Evolutionary conservation across 2,888 invertebrate genomes (phyloP).

Genomic region (Panorpa germanica): DNA sequence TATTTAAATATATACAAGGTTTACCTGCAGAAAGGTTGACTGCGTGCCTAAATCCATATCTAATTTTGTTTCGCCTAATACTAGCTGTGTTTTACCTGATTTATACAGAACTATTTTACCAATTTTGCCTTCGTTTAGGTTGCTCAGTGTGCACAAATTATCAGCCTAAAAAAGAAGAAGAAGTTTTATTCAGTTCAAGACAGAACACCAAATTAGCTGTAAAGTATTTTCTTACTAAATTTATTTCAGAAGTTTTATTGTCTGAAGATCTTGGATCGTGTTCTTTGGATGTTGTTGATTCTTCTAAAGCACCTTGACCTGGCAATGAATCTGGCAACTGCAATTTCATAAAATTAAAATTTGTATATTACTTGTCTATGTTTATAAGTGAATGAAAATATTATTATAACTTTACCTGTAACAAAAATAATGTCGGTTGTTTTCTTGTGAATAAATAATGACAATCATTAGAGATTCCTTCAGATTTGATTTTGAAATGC

Average conservation of each 20-base stretch:
- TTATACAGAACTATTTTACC: slow-evolving; percentile 35
- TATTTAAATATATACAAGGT: background rate
- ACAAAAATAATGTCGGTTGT: slow-evolving; percentile 20
- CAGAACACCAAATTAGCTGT: background rate
- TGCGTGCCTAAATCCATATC: slow-evolving; percentile 37
- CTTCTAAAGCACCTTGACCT: slow-evolving; percentile 15
- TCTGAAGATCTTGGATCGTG: slow-evolving; percentile 6
- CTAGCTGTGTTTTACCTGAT: slow-evolving; percentile 34
- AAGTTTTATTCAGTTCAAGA: slow-evolving; percentile 4
- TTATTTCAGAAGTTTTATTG: slow-evolving; percentile 6
- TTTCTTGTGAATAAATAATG: slow-evolving; percentile 17
- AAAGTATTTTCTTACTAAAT: background rate
- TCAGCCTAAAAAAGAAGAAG: slow-evolving; percentile 18
- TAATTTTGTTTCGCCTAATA: slow-evolving; percentile 33
- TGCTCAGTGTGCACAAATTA: slow-evolving; percentile 23
- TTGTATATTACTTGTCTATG: background rate
- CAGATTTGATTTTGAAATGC: too few species aligned
- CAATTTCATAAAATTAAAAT: slow-evolving; percentile 7
- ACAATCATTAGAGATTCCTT: too few species aligned
- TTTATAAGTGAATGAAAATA: slow-evolving; percentile 3
- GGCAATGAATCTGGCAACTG: slow-evolving; percentile 21
- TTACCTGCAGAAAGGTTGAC: slow-evolving; percentile 30
- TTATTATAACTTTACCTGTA: slow-evolving; percentile 17
- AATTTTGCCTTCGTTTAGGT: slow-evolving; percentile 35
- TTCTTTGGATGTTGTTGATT: slow-evolving; percentile 11